A percentile compares a stretch with the other conserved stretches of the same genome.
Conservation (phyloP, 2,113 vertebrate species). For the Chaenogobius annularis region DNA sequence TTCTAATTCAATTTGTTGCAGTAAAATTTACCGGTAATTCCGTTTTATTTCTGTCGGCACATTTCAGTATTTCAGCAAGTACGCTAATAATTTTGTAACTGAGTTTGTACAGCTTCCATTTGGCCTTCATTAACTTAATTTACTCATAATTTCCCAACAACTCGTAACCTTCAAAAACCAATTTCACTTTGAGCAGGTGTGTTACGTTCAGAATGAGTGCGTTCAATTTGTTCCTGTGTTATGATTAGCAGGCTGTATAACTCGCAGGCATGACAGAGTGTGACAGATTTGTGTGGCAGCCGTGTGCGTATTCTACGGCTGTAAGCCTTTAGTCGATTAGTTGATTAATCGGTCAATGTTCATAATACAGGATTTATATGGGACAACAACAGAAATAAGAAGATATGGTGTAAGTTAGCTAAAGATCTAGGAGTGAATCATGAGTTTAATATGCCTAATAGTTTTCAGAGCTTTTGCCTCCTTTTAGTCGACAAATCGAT, state of each 20-base stretch:
- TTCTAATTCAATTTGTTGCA: not conserved
- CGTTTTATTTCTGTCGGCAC: not conserved
- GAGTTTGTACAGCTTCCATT: not conserved
- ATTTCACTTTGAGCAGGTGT: conserved; percentile 17
- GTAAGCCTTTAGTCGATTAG: too few relatives aligned
- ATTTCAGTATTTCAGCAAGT: not conserved
- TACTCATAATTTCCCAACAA: not conserved
- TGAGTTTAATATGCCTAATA: too few relatives aligned
- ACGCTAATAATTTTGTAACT: not conserved
- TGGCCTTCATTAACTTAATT: conserved; percentile 6
- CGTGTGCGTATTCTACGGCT: not conserved
- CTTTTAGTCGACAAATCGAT: too few relatives aligned
- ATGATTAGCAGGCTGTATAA: conserved; percentile 10
- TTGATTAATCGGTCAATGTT: too few relatives aligned
- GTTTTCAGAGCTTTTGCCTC: too few relatives aligned
- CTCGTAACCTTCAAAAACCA: conserved; percentile 3
- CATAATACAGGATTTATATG: too few relatives aligned
- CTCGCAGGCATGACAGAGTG: conserved; percentile 14
- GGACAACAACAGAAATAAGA: too few relatives aligned
- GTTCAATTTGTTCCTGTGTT: conserved; percentile 13
- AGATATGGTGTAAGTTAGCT: too few relatives aligned
- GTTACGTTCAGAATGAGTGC: conserved; percentile 6
- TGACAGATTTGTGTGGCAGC: conserved; percentile 22
- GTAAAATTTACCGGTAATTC: not conserved
- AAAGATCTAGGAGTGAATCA: too few relatives aligned